Percentiles rank a stretch among this genome's conserved stretches.
Conservation (phyloP, 1,140 invertebrate genomes). For the Listronotus bonariensis region DNA sequence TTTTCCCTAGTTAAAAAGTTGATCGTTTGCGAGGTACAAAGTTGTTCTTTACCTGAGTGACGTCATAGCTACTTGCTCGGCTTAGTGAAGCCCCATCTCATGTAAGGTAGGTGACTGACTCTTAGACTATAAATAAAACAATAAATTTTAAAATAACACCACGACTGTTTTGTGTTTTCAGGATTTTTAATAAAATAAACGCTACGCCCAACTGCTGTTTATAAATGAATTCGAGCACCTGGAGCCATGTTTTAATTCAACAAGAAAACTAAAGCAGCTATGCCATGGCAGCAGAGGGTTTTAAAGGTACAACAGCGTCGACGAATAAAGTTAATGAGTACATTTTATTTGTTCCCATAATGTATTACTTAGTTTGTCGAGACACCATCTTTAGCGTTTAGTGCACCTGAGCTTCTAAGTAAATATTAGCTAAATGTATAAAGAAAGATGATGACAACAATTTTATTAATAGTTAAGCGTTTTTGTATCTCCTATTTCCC, state of each 20-base stretch:
- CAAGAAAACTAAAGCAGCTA: conserved; percentile 13
- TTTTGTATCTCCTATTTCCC: too few species aligned
- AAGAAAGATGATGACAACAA: conserved; percentile 1
- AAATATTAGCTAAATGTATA: neutral
- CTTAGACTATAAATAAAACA: neutral
- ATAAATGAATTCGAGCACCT: conserved; percentile 10
- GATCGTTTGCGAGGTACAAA: too few species aligned
- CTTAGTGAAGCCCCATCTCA: too few species aligned
- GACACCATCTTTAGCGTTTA: conserved; percentile 2
- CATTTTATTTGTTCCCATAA: conserved; percentile 11
- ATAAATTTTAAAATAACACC: neutral
- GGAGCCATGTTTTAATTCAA: conserved; percentile 9
- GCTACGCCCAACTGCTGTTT: neutral
- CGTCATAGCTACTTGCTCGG: too few species aligned
- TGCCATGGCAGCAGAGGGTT: conserved; percentile 7
- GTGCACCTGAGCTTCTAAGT: conserved; percentile 5
- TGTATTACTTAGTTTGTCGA: conserved; percentile 13
- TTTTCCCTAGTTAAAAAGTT: too few species aligned
- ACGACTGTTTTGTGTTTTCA: neutral
- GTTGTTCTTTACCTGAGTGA: too few species aligned
- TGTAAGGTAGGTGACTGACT: too few species aligned
- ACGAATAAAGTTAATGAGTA: conserved; percentile 13
- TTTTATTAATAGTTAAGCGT: too few species aligned
- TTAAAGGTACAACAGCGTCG: conserved; percentile 7
- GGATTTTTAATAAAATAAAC: conserved; percentile 4